Evolutionary conservation across 2,888 invertebrate species (phyloP).

Genomic region (Cyclophora albipunctata): DNA sequence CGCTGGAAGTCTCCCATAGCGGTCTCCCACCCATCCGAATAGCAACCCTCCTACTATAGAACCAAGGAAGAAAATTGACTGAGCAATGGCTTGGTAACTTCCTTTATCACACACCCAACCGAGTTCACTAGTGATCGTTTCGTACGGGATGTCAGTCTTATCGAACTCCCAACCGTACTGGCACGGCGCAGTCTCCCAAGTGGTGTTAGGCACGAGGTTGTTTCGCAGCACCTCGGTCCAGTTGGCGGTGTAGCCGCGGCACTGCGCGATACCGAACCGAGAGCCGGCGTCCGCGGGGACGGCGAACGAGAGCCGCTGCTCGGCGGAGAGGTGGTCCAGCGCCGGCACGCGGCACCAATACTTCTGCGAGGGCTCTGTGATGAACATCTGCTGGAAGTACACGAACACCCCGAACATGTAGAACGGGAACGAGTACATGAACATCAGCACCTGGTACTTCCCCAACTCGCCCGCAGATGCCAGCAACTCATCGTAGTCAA

Average conservation of each 20-base stretch:
- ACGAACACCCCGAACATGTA: constrained; percentile 29
- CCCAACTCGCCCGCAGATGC: constrained; percentile 33
- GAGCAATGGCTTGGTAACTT: constrained; percentile 50
- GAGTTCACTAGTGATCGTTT: constrained; percentile 45
- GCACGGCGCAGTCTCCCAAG: constrained; percentile 39
- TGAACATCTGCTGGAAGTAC: constrained; percentile 30
- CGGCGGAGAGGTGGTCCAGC: constrained; percentile 25
- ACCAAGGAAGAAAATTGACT: constrained; percentile 46
- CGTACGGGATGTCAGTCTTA: constrained; percentile 47
- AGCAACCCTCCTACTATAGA: constrained; percentile 43
- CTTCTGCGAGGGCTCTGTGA: constrained; percentile 30
- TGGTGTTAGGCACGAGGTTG: constrained; percentile 26
- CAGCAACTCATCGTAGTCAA: constrained; percentile 29
- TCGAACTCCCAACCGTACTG: constrained; percentile 51
- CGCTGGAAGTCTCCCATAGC: constrained; percentile 45
- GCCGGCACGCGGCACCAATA: constrained; percentile 38
- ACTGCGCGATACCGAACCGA: constrained; percentile 42
- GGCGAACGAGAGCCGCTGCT: constrained; percentile 24
- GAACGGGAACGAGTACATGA: constrained; percentile 30
- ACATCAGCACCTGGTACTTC: constrained; percentile 26
- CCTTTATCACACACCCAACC: constrained; percentile 50
- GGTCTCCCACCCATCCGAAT: constrained; percentile 46
- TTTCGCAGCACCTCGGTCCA: constrained; percentile 38
- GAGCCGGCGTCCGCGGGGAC: constrained; percentile 27
- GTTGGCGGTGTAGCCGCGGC: constrained; percentile 36